These are phyloP conservation scores for Eublepharis macularius DNA, from an alignment of 2,113 vertebrate genomes.

Conservation along the genomic window DNA sequence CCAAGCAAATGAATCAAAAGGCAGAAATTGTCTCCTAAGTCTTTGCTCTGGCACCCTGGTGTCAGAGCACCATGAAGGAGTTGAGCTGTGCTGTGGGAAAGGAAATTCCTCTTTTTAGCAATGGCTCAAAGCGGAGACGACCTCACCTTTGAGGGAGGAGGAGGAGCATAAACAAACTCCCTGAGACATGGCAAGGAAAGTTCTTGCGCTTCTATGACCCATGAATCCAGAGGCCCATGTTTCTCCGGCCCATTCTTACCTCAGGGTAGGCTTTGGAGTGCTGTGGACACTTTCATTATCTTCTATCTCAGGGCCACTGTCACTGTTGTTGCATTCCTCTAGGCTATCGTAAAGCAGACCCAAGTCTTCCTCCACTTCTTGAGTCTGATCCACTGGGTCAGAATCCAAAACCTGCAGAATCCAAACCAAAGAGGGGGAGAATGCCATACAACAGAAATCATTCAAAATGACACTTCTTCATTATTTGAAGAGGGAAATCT, in stretches of 20 bases:
- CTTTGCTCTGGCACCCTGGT: background rate
- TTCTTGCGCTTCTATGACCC: background rate
- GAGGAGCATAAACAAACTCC: background rate
- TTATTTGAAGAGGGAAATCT: background rate
- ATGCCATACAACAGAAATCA: background rate
- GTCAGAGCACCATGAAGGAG: background rate
- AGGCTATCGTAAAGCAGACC: slow-evolving; percentile 90
- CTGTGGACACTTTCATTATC: slow-evolving; percentile 97
- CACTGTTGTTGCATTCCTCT: slow-evolving; percentile 95
- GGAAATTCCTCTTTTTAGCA: background rate
- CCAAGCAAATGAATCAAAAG: slow-evolving; percentile 28
- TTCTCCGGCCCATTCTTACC: slow-evolving; percentile 73
- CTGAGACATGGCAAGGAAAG: background rate
- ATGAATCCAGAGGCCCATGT: background rate
- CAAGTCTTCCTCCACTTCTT: slow-evolving; percentile 92
- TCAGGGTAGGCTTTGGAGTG: slow-evolving; percentile 95
- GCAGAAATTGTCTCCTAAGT: background rate
- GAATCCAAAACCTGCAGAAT: slow-evolving; percentile 89
- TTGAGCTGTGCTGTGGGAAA: background rate
- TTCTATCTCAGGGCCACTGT: slow-evolving; percentile 94
- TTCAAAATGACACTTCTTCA: background rate
- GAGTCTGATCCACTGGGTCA: slow-evolving; percentile 89
- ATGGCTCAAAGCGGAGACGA: background rate
- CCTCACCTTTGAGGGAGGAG: background rate
- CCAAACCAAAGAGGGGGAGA: slow-evolving; percentile 15